phyloP scores from a whole-genome alignment of 2,888 invertebrate species.

The Ellobium chinense region DNA sequence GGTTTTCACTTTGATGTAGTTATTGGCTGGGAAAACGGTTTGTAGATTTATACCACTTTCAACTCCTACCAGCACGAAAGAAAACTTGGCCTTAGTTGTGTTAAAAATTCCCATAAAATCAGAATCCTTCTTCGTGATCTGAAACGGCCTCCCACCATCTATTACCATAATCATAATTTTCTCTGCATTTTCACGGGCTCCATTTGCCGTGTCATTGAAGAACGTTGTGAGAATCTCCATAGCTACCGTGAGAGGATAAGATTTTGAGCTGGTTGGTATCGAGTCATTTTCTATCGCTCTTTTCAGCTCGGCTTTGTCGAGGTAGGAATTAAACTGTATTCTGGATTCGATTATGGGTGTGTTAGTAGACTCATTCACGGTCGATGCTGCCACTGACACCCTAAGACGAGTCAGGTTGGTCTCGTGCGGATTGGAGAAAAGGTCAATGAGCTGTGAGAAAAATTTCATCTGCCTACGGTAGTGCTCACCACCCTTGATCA shows the following conservation, averaged over 20 bases:
- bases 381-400: neutral
- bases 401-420: neutral
- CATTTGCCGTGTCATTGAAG: neutral
- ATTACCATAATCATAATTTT: conserved; percentile 16
- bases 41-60: conserved; percentile 13
- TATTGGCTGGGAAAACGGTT: conserved; percentile 19
- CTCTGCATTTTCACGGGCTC: neutral
- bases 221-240: neutral
- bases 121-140: conserved; percentile 21
- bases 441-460: conserved; percentile 11
- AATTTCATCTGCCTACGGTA: conserved; percentile 16
- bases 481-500: neutral
- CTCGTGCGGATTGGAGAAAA: conserved; percentile 1
- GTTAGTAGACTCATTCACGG: neutral
- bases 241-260: neutral
- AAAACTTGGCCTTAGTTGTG: neutral
- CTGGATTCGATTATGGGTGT: neutral
- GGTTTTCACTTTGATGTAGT: neutral
- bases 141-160: conserved; percentile 16
- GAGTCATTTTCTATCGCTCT: conserved; percentile 6
- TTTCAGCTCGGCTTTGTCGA: neutral
- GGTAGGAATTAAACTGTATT: neutral
- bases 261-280: conserved; percentile 1
- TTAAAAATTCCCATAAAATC: conserved; percentile 9
- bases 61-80: neutral